Evolutionary conservation across 2,797 vertebrate species (phyloP).

Genomic region (Neoniphon sammara): DNA sequence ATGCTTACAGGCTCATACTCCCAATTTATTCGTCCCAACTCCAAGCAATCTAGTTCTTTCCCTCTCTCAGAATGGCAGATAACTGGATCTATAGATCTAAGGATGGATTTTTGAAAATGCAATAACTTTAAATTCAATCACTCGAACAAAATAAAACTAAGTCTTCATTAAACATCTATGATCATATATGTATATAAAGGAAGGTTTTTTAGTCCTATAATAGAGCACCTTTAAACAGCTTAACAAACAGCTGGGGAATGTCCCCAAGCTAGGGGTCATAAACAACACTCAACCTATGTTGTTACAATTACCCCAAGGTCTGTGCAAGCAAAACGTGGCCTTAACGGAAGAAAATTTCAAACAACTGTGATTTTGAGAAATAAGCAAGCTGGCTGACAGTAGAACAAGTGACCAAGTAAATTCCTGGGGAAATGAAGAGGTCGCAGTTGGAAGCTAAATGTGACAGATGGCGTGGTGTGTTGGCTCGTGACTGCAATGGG

Average conservation of each 20-base stretch:
- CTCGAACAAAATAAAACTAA: too few relatives aligned
- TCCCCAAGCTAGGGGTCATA: background rate
- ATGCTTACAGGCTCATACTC: conserved; percentile 9
- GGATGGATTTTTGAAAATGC: too few relatives aligned
- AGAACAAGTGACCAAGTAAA: conserved; percentile 48
- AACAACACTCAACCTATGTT: background rate
- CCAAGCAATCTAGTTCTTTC: conserved; percentile 20
- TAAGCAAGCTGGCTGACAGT: conserved; percentile 46
- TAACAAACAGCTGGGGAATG: background rate
- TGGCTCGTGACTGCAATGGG: conserved; percentile 72
- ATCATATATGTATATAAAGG: background rate
- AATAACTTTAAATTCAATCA: too few relatives aligned
- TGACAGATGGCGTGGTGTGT: conserved; percentile 80
- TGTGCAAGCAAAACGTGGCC: background rate
- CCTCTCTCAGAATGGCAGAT: background rate
- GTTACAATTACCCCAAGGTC: background rate
- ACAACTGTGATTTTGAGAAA: conserved; percentile 20
- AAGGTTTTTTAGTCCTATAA: too few relatives aligned
- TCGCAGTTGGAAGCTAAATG: conserved; percentile 69
- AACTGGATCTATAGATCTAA: background rate
- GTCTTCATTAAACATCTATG: background rate
- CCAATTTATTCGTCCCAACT: conserved; percentile 57
- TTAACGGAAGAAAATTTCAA: conserved; percentile 37
- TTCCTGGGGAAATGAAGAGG: conserved; percentile 62
- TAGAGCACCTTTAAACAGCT: background rate